Percentiles rank a stretch among this genome's conserved stretches.
Evolutionary conservation across 2,888 invertebrate genomes (phyloP).

Genomic region (Gnatocerus cornutus): DNA sequence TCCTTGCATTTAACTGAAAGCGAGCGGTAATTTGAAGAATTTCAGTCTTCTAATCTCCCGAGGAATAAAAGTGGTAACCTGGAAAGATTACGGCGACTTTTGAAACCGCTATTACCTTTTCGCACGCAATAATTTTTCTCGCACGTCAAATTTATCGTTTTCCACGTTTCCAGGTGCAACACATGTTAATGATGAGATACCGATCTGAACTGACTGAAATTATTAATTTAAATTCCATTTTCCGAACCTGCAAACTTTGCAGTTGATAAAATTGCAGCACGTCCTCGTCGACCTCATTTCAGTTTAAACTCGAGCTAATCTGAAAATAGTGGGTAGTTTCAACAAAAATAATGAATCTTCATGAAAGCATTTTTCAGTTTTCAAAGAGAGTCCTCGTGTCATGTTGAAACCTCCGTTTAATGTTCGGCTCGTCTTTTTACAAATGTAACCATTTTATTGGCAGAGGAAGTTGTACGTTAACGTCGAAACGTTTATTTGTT

Average conservation of each 20-base stretch:
- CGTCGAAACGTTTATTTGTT: slow-evolving; percentile 38
- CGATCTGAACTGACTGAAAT: too few relatives aligned
- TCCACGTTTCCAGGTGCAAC: not conserved
- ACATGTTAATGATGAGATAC: not conserved
- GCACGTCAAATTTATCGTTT: not conserved
- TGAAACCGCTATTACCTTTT: not conserved
- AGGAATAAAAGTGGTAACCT: not conserved
- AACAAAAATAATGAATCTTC: slow-evolving; percentile 3
- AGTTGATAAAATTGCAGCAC: not conserved
- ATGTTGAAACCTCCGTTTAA: slow-evolving; percentile 28
- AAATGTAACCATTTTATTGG: slow-evolving; percentile 42
- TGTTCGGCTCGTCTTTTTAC: slow-evolving; percentile 32
- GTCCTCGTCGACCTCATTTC: slow-evolving; percentile 1
- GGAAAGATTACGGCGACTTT: not conserved
- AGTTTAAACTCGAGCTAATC: not conserved
- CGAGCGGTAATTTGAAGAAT: not conserved
- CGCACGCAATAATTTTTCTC: not conserved
- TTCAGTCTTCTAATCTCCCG: not conserved
- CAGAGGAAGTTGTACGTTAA: slow-evolving; percentile 38
- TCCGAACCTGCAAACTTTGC: not conserved
- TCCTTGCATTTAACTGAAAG: not conserved
- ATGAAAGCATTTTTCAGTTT: slow-evolving; percentile 23
- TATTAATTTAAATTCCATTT: too few relatives aligned
- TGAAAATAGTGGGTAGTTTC: slow-evolving; percentile 1
- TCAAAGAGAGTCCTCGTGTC: slow-evolving; percentile 20